Evolutionary conservation across 2,113 vertebrate genomes (phyloP).

Genomic region (Toxostoma redivivum): DNA sequence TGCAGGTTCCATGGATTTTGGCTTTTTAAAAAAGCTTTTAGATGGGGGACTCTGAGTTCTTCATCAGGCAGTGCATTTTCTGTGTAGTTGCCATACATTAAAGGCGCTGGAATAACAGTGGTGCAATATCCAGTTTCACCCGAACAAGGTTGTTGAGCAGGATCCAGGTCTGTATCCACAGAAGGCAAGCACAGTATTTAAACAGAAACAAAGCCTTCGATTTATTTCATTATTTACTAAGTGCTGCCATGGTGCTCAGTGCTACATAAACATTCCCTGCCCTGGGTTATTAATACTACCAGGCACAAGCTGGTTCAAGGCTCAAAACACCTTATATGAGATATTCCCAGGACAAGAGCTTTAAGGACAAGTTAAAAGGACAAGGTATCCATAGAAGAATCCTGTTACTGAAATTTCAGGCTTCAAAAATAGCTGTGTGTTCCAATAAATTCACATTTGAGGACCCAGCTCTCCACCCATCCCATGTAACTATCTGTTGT

Average conservation of each 20-base stretch:
- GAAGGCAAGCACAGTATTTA: constrained; percentile 11
- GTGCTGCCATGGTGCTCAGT: constrained; percentile 23
- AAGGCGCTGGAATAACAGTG: background rate
- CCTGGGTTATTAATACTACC: background rate
- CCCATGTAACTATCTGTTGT: background rate
- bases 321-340: background rate
- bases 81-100: background rate
- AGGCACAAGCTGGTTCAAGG: background rate
- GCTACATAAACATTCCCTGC: constrained; percentile 29
- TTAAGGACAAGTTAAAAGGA: constrained; percentile 5
- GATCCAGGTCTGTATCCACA: constrained; percentile 30
- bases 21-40: background rate
- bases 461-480: background rate
- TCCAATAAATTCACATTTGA: background rate
- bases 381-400: background rate
- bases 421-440: background rate
- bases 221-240: constrained; percentile 55
- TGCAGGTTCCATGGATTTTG: background rate
- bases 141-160: constrained; percentile 19
- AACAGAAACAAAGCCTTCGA: constrained; percentile 22
- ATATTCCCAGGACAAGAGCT: background rate
- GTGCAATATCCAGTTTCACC: background rate
- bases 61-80: background rate
- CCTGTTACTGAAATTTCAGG: background rate
- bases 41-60: background rate